Evolutionary conservation across 2,888 invertebrate genomes (phyloP).

Genomic region (Junonia oenone): DNA sequence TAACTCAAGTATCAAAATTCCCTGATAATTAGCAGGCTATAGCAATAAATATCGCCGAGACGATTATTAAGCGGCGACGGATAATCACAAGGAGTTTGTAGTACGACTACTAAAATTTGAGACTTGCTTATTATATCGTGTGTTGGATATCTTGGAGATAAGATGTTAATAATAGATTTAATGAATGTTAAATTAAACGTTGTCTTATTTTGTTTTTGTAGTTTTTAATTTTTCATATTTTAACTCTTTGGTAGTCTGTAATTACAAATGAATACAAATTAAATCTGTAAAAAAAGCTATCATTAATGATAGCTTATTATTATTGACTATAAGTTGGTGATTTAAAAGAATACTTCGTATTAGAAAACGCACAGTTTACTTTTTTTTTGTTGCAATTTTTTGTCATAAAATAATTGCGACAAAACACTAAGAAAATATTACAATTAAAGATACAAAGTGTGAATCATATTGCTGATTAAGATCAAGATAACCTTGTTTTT

Average conservation of each 20-base stretch:
- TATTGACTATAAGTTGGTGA: too few relatives aligned
- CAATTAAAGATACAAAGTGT: background rate
- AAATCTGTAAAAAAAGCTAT: too few relatives aligned
- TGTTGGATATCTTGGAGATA: background rate
- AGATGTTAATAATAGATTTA: background rate
- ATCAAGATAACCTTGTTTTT: background rate
- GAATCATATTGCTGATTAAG: background rate
- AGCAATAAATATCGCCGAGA: conserved; percentile 70
- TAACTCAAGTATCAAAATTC: conserved; percentile 78
- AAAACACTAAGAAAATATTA: too few relatives aligned
- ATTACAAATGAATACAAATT: too few relatives aligned
- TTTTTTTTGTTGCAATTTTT: too few relatives aligned
- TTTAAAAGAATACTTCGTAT: too few relatives aligned
- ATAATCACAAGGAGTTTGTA: conserved; percentile 60
- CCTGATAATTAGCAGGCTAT: conserved; percentile 66
- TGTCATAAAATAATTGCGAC: too few relatives aligned
- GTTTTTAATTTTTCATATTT: background rate
- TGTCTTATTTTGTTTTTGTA: background rate
- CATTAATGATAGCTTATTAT: too few relatives aligned
- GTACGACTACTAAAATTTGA: conserved; percentile 45
- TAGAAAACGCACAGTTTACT: too few relatives aligned
- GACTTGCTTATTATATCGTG: conserved; percentile 33
- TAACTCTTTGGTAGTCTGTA: too few relatives aligned
- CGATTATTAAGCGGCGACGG: conserved; percentile 68
- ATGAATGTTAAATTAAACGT: conserved; percentile 5